Conservation (phyloP, 2,888 invertebrate species). For the Megamerina dolium region DNA sequence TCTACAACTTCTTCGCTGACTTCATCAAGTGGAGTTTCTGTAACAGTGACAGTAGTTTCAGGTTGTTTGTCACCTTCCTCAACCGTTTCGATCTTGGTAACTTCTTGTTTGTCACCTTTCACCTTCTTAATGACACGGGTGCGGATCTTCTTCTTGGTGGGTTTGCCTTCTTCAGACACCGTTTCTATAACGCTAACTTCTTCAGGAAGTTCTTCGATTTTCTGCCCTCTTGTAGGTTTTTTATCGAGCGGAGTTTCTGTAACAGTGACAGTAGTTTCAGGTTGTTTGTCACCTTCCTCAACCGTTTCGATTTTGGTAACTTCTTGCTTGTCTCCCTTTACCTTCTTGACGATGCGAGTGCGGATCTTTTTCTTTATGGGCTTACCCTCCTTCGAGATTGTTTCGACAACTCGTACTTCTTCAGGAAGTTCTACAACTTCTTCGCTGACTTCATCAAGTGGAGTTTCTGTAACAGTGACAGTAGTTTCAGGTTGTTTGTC, state of each 20-base stretch:
- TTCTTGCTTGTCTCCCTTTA: slow-evolving; percentile 24
- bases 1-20: slow-evolving; percentile 26
- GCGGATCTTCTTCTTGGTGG: slow-evolving; percentile 38
- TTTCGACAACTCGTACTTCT: too few relatives aligned
- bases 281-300: slow-evolving; percentile 39
- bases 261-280: slow-evolving; percentile 36
- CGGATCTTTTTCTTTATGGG: slow-evolving; percentile 22
- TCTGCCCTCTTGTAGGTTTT: slow-evolving; percentile 18
- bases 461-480: slow-evolving; percentile 22
- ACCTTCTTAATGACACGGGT: slow-evolving; percentile 42
- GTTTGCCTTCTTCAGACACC: slow-evolving; percentile 24
- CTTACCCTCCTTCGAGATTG: too few relatives aligned
- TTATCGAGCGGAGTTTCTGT: slow-evolving; percentile 23
- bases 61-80: slow-evolving; percentile 46
- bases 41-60: slow-evolving; percentile 35
- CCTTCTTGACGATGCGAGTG: slow-evolving; percentile 22
- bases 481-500: slow-evolving; percentile 23
- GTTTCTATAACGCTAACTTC: slow-evolving; percentile 30
- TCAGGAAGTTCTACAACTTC: slow-evolving; percentile 19
- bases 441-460: slow-evolving; percentile 21
- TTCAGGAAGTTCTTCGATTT: slow-evolving; percentile 23
- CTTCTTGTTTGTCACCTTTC: slow-evolving; percentile 43
- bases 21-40: slow-evolving; percentile 22
- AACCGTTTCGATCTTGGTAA: slow-evolving; percentile 47
- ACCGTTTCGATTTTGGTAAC: slow-evolving; percentile 40